phyloP scores from a whole-genome alignment of 1,140 invertebrate species.

The Drosophila nebulosa region DNA sequence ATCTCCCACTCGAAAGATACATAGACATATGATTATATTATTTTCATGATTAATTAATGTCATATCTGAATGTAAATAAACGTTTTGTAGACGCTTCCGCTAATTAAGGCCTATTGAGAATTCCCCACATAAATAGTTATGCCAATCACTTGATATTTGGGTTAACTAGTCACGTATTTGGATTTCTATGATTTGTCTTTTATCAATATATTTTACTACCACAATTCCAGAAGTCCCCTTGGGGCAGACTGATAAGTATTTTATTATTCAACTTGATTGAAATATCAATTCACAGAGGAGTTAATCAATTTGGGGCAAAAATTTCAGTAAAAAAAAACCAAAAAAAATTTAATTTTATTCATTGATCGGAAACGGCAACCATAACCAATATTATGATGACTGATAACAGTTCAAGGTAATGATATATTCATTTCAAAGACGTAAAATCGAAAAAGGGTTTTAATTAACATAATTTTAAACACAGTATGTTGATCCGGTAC shows the following conservation, averaged over 20 bases:
- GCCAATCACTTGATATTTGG: not conserved
- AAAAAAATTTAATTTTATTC: not conserved
- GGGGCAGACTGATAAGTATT: not conserved
- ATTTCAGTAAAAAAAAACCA: not conserved
- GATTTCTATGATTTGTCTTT: not conserved
- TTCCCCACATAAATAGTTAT: slow-evolving; percentile 26
- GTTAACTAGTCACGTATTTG: slow-evolving; percentile 28
- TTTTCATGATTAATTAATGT: not conserved
- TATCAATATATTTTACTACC: not conserved
- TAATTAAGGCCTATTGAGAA: slow-evolving; percentile 22
- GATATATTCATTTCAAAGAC: no score
- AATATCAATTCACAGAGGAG: not conserved
- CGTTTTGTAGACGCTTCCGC: not conserved
- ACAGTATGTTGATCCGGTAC: no score
- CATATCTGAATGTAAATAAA: not conserved
- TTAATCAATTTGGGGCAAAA: not conserved
- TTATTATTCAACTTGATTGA: not conserved
- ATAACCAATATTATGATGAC: not conserved
- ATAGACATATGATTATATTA: not conserved
- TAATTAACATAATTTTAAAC: no score
- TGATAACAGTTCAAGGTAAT: no score
- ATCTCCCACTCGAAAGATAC: not conserved
- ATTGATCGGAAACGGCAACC: not conserved
- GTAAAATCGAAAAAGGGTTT: no score
- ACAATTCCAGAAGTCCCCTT: not conserved